phyloP scores from a whole-genome alignment of 2,888 invertebrate species.

The Perizoma affinitatum region DNA sequence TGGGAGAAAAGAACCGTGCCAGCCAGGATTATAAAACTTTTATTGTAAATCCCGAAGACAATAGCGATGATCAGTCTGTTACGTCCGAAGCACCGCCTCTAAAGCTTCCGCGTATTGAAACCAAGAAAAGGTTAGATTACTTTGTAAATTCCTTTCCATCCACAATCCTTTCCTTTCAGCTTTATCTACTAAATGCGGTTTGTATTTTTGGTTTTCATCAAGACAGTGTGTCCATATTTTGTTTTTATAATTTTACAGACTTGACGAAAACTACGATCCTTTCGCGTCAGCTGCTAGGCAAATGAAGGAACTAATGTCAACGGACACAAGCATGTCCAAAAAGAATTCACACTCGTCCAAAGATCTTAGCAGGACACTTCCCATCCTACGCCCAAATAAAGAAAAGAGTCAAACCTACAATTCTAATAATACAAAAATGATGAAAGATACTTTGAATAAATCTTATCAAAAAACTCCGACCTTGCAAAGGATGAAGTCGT shows the following conservation, averaged over 20 bases:
- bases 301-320: slow-evolving; percentile 91
- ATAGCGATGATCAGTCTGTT: slow-evolving; percentile 64
- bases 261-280: slow-evolving; percentile 88
- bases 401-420: slow-evolving; percentile 64
- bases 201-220: slow-evolving; percentile 8
- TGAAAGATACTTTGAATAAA: slow-evolving; percentile 79
- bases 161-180: slow-evolving; percentile 5
- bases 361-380: slow-evolving; percentile 75
- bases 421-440: slow-evolving; percentile 73
- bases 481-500: slow-evolving; percentile 79
- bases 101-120: slow-evolving; percentile 75
- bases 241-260: slow-evolving; percentile 56
- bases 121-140: slow-evolving; percentile 65
- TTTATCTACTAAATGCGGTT: slow-evolving; percentile 7
- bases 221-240: slow-evolving; percentile 4
- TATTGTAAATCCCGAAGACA: slow-evolving; percentile 60
- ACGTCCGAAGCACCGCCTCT: slow-evolving; percentile 70
- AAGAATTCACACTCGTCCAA: slow-evolving; percentile 69
- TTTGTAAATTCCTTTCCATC: slow-evolving; percentile 35
- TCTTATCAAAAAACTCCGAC: slow-evolving; percentile 81
- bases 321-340: slow-evolving; percentile 83
- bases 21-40: slow-evolving; percentile 66
- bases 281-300: slow-evolving; percentile 92
- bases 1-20: slow-evolving; percentile 60
- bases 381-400: slow-evolving; percentile 68